phyloP scores from a whole-genome alignment of 2,888 invertebrate genomes.

The Philhelius pedissequus region DNA sequence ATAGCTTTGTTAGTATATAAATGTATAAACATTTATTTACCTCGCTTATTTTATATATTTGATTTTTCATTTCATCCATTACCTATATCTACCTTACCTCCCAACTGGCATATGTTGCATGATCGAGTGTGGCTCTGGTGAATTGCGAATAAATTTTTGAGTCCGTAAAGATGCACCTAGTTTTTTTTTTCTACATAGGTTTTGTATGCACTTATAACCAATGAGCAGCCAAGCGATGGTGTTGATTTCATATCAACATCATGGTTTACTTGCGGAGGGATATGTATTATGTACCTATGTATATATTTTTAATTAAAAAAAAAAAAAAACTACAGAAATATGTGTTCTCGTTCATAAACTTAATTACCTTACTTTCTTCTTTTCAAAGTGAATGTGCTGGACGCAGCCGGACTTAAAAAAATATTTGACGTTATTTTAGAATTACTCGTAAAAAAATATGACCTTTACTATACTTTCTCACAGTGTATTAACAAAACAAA shows the following conservation, averaged over 20 bases:
- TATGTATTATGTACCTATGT: background rate
- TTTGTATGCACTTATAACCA: slow-evolving; percentile 23
- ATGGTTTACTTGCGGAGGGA: background rate
- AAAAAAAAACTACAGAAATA: too few relatives aligned
- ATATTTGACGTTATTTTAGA: too few relatives aligned
- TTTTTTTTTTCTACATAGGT: slow-evolving; percentile 19
- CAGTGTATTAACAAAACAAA: too few relatives aligned
- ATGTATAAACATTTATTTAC: background rate
- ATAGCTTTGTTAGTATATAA: background rate
- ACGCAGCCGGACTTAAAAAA: too few relatives aligned
- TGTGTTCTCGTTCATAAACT: background rate
- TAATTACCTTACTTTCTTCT: background rate
- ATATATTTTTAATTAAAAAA: background rate
- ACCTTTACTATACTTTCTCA: too few relatives aligned
- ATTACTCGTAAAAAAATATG: too few relatives aligned
- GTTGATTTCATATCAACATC: slow-evolving; percentile 50
- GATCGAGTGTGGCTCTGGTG: slow-evolving; percentile 32
- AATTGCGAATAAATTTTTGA: slow-evolving; percentile 33
- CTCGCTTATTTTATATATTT: background rate
- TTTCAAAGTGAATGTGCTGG: too few relatives aligned
- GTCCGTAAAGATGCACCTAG: slow-evolving; percentile 62
- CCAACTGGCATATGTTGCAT: slow-evolving; percentile 6
- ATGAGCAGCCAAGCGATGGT: slow-evolving; percentile 58
- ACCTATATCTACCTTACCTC: background rate
- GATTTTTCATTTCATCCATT: background rate